Conservation (phyloP, 2,797 vertebrate species). For the Brachyalestes nurse region DNA sequence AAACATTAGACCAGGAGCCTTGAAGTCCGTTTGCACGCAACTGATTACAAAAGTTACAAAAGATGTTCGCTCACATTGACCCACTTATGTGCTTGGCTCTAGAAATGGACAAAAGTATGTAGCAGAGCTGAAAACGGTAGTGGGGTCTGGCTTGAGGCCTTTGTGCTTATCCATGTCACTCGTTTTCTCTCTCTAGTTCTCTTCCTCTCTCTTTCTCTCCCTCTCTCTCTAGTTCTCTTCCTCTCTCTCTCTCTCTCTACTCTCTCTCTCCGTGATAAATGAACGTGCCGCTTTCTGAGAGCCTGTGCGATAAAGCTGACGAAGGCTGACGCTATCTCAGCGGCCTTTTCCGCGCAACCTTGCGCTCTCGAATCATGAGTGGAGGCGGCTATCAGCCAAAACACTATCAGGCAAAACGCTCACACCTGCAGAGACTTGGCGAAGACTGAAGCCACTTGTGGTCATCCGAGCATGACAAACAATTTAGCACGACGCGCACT, state of each 20-base stretch:
- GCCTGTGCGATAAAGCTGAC: not conserved
- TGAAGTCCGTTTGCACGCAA: too few relatives aligned
- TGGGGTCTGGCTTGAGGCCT: not conserved
- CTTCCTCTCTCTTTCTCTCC: not conserved
- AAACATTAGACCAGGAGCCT: too few relatives aligned
- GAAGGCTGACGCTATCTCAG: slow-evolving; percentile 1
- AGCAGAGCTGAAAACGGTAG: not conserved
- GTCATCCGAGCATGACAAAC: slow-evolving; percentile 31
- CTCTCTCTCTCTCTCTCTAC: not conserved
- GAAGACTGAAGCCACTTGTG: slow-evolving; percentile 32
- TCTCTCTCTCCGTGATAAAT: slow-evolving; percentile 36
- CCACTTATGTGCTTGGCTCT: too few relatives aligned
- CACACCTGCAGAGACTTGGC: slow-evolving; percentile 31
- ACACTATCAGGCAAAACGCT: slow-evolving; percentile 19
- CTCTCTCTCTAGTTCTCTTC: slow-evolving; percentile 46
- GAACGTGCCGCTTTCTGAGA: slow-evolving; percentile 52
- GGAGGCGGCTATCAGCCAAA: not conserved
- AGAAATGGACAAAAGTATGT: too few relatives aligned
- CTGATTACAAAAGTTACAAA: too few relatives aligned
- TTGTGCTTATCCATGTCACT: slow-evolving; percentile 50
- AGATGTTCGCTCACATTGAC: too few relatives aligned
- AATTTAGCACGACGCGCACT: not conserved
- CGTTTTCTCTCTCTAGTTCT: too few relatives aligned
- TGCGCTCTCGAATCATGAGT: slow-evolving; percentile 30
- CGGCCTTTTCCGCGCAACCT: slow-evolving; percentile 35